Base-by-base conservation (phyloP, 2,113 vertebrate species). In the Etheostoma cragini region DNA sequence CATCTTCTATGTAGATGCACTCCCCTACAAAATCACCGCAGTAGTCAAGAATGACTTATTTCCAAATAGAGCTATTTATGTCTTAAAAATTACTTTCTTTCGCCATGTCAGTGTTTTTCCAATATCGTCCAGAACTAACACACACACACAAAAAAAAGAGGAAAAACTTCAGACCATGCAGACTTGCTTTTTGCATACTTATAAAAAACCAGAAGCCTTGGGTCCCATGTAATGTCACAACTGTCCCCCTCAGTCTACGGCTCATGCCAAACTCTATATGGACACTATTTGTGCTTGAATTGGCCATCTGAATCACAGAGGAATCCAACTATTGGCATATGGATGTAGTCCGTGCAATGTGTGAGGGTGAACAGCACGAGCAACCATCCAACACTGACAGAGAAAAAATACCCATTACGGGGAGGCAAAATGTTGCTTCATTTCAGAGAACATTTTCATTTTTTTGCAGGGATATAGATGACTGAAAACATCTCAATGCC, bases 331-430 rank as follows among this genome's bases (percentile, higher is more conserved):
- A 70, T 66, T 74, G 70, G 71, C 84, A 88, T 89, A 80, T 85
- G 88, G 84, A 88, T 58, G 79, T 49, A 74, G 70, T 90, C 82
- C 66, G 84, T 72, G 33, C 16, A 64, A 86, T 83, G 67, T 87
- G 85, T 8, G 42, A 78, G 26, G 0, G 56, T 16, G 67, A 80
- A 58, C 38, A 52, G 66, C 56, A 42, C 24, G 15, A 73, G 54
- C 8, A 82, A 63, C 33, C n/a, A 38, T 69, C 33, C 54, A 68
- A 64, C 38, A 57, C 57, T 21, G 50, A 77, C 12, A 53, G 84
- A 64, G 10, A 21, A n/a, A 54, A 46, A 21, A 15, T 2, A 60
- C 15, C 14, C 14, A 46, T 21, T 53, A 46, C 26, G 7, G 10
- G 24, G 54, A 13, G 2, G 42, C 3, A 49, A 54, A 49, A 38